Base-by-base conservation (phyloP, 64 coral and sea anemone species). In the Pachyseris speciosa region DNA sequence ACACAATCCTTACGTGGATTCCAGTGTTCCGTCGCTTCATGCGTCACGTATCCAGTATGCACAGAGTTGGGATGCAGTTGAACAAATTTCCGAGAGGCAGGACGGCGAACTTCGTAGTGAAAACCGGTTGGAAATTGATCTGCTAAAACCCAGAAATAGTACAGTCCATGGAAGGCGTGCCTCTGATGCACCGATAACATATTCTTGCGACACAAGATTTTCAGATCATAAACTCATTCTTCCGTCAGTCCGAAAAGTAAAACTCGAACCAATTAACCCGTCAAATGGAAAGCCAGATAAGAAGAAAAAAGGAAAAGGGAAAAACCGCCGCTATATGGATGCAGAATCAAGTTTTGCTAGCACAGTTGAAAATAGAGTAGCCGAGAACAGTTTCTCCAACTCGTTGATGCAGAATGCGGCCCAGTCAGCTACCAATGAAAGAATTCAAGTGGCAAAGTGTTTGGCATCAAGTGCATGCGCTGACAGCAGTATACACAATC, bases 1-100 rank as follows among this genome's bases (percentile, higher is more conserved):
- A 66, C 95, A 97, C 64, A 97, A 94, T 22, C 95, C 95, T 0
- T 97, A 93, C 57, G 91, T 97, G 26, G 95, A 97, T 50, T 86
- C 89, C 7, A 24, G 36, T 26, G 28, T 42, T 60, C 77, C 49
- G 40, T 33, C 31, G 22, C 12, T 81, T 15, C 32, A 81, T 2
- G 22, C 33, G 24, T 61, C 77, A 9, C 7, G 12, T 11, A 55
- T 81, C 9, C 53, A 81, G 13, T 34, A 26, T 41, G 15, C 53
- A 9, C 51, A 81, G 25, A 81, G 77, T n/a, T 81, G 52, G 32
- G 77, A 81, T 40, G 55, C 20, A 40, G 19, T 61, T 38, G 52
- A 61, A 58, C 34, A 81, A 6, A 32, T 61, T 81, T 25, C 10
- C 25, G 17, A 7, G 2, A 40, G 17, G 25, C 9, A 26, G 22